Base-by-base conservation (phyloP, 2,113 vertebrate species). In the Tenebrosternarchus preto region DNA sequence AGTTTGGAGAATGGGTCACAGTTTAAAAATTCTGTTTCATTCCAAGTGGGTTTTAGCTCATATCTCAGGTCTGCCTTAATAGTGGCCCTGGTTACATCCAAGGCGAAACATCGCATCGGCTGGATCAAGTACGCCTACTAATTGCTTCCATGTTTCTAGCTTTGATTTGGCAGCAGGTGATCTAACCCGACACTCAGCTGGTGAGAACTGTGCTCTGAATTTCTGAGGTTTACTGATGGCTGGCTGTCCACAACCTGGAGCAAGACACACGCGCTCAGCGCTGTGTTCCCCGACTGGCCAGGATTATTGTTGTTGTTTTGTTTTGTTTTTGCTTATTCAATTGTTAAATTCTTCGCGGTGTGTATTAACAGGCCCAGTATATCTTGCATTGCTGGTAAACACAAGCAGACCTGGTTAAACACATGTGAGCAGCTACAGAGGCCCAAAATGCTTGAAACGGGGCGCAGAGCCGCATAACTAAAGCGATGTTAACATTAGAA, bases 31-130 rank as follows among this genome's bases (percentile, higher is more conserved):
- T n/a, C 24, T 27, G 64, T 67, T 73, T 73, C 60, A 73, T 73
- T 73, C 46, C 36, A 57, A 57, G 50, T 66, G 71, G 46, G 56
- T 72, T 53, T 36, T 15, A 72, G 68, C 72, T 79, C 68, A 57
- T 67, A 43, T 66, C 31, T 39, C 64, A 68, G 64, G 64, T 19
- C 64, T 20, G 36, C 19, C 12, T 66, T 50, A 67, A 73, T n/a
- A 64, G 66, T 22, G 64, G 22, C 50, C 55, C n/a, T 19, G 39
- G 68, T 67, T 61, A 64, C 15, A 11, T 19, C 15, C 31, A 17
- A 29, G 31, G 25, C 22, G 16, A 22, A 60, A 43, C 3, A 66
- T 33, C 0, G 19, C 6, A 57, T 5, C 9, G 8, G 2, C 46
- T 24, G 27, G 17, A 27, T 73, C 20, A 36, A 57, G 16, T 17